Percentiles rank a stretch among this genome's conserved stretches.
Evolutionary conservation across 2,113 vertebrate species (phyloP).

Genomic region (Nycticryphes semicollaris): DNA sequence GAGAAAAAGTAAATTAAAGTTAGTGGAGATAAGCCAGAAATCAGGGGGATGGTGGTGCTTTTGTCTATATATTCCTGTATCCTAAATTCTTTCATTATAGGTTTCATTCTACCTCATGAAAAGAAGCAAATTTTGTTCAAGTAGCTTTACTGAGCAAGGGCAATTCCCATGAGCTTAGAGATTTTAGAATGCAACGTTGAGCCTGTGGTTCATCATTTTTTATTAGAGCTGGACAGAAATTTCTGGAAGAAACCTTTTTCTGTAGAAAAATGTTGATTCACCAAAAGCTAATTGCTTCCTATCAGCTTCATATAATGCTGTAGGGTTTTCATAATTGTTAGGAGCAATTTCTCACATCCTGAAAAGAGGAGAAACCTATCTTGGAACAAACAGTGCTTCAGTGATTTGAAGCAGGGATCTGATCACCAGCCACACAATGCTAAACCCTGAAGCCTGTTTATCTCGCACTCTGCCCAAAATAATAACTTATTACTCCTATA

Average conservation of each 20-base stretch:
- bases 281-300: not conserved
- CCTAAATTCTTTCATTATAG: not conserved
- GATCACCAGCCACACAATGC: not conserved
- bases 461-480: not conserved
- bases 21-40: not conserved
- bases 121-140: not conserved
- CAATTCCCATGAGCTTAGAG: not conserved
- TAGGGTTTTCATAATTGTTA: not conserved
- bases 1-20: too few species aligned
- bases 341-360: not conserved
- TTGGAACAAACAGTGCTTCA: not conserved
- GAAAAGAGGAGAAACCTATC: not conserved
- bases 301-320: not conserved
- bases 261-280: not conserved
- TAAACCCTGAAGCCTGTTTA: not conserved
- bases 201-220: not conserved
- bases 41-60: not conserved
- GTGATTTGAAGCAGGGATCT: not conserved
- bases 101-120: not conserved
- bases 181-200: not conserved
- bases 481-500: not conserved
- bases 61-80: not conserved
- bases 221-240: not conserved
- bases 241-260: not conserved
- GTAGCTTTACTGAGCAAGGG: not conserved